Evolutionary conservation across 1,140 invertebrate species (phyloP).

Genomic region (Drosophila funebris): DNA sequence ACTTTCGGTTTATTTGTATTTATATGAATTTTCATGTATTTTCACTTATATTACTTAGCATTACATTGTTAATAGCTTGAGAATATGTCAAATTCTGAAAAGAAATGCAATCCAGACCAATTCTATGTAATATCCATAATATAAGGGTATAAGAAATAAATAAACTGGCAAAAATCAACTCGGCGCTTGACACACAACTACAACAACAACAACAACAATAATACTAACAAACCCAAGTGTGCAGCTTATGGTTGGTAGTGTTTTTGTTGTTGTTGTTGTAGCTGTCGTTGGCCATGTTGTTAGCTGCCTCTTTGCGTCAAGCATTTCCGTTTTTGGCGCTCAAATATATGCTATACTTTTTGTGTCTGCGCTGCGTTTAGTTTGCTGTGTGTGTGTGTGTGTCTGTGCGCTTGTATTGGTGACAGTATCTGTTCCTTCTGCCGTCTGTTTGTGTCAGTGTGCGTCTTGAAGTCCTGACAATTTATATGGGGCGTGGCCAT

Average conservation of each 20-base stretch:
- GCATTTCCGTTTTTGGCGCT: conserved; percentile 68
- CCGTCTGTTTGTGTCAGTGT: conserved; percentile 58
- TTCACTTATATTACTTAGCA: too few relatives aligned
- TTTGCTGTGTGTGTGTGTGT: conserved; percentile 13
- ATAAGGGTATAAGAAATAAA: conserved; percentile 5
- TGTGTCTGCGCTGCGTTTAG: conserved; percentile 25
- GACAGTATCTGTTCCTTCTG: conserved; percentile 6
- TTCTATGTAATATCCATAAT: neutral
- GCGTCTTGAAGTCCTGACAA: conserved; percentile 63
- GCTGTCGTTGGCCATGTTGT: conserved; percentile 43
- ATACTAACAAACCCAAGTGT: conserved; percentile 15
- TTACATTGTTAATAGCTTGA: neutral
- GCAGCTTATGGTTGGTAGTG: conserved; percentile 25
- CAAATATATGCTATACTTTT: conserved; percentile 64
- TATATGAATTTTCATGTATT: too few relatives aligned
- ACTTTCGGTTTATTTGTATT: too few relatives aligned
- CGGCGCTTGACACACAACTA: conserved; percentile 37
- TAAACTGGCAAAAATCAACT: conserved; percentile 41
- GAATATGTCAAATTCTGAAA: neutral
- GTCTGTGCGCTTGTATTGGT: conserved; percentile 2
- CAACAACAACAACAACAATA: conserved; percentile 10
- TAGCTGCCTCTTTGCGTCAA: conserved; percentile 49
- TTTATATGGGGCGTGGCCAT: conserved; percentile 57
- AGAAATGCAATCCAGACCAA: neutral
- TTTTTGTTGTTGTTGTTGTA: conserved; percentile 36